Evolutionary conservation across 2,113 vertebrate genomes (phyloP).

Genomic region (Protobothrops flavoviridis): DNA sequence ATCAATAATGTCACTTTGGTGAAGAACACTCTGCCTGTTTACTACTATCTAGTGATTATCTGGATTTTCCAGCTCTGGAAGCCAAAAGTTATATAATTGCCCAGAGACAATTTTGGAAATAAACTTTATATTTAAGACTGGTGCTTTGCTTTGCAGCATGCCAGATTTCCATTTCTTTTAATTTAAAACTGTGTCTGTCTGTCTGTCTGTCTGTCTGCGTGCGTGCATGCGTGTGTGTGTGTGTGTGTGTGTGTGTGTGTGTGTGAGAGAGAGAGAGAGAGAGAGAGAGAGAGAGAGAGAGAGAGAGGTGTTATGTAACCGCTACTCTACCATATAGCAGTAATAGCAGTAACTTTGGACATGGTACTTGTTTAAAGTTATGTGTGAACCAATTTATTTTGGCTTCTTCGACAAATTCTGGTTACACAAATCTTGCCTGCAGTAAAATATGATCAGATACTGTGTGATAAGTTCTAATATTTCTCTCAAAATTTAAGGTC

Average conservation of each 20-base stretch:
- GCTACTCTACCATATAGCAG: background rate
- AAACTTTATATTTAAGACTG: background rate
- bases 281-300: background rate
- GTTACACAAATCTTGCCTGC: background rate
- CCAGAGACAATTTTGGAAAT: background rate
- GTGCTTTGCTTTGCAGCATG: background rate
- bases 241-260: no score
- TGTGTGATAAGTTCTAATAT: background rate
- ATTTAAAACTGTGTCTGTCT: background rate
- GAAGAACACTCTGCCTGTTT: background rate
- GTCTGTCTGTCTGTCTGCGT: no score
- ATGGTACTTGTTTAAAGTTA: background rate
- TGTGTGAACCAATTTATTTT: background rate
- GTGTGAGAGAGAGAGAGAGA: background rate
- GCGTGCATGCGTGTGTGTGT: no score
- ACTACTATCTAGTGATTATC: background rate
- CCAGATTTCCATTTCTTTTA: background rate
- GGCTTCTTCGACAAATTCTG: background rate
- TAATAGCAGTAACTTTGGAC: background rate
- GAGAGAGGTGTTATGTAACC: background rate
- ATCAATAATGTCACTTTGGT: background rate
- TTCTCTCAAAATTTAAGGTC: background rate
- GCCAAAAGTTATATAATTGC: background rate
- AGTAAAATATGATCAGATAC: background rate
- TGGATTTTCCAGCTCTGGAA: background rate